Evolutionary conservation across 2,888 invertebrate genomes (phyloP).

Genomic region (Busseola fusca): DNA sequence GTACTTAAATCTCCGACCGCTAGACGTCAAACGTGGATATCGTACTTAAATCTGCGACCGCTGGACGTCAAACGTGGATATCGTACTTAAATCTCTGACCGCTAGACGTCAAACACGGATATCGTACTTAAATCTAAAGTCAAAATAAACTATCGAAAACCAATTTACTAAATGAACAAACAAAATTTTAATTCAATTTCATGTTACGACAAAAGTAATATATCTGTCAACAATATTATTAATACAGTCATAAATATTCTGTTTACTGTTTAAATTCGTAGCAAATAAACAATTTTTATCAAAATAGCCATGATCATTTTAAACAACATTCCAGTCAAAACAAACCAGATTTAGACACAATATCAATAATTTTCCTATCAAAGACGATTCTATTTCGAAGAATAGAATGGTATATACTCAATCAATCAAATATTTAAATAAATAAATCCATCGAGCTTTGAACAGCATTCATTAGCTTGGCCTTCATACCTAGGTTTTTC

Average conservation of each 20-base stretch:
- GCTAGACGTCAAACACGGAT: too few species aligned
- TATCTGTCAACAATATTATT: slow-evolving; percentile 9
- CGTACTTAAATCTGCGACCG: too few species aligned
- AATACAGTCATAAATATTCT: slow-evolving; percentile 6
- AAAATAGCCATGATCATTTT: slow-evolving; percentile 6
- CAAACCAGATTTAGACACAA: slow-evolving; percentile 19
- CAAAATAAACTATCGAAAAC: not conserved
- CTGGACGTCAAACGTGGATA: too few species aligned
- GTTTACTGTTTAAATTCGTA: slow-evolving; percentile 1
- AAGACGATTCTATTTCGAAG: slow-evolving; percentile 2
- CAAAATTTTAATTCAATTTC: too few species aligned
- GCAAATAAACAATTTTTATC: slow-evolving; percentile 13
- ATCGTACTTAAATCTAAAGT: not conserved
- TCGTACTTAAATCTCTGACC: too few species aligned
- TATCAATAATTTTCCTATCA: slow-evolving; percentile 16
- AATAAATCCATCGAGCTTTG: slow-evolving; percentile 1
- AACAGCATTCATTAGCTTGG: slow-evolving; percentile 1
- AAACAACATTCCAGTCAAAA: slow-evolving; percentile 25
- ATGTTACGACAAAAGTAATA: not conserved
- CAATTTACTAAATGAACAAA: not conserved
- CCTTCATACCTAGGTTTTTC: not conserved
- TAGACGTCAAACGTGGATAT: too few species aligned
- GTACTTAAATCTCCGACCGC: too few species aligned
- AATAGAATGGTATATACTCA: not conserved
- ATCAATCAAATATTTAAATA: slow-evolving; percentile 12